These are phyloP conservation scores for Neocrepidodera transversa DNA, from an alignment of 2,888 invertebrate species.

Conservation along the genomic window DNA sequence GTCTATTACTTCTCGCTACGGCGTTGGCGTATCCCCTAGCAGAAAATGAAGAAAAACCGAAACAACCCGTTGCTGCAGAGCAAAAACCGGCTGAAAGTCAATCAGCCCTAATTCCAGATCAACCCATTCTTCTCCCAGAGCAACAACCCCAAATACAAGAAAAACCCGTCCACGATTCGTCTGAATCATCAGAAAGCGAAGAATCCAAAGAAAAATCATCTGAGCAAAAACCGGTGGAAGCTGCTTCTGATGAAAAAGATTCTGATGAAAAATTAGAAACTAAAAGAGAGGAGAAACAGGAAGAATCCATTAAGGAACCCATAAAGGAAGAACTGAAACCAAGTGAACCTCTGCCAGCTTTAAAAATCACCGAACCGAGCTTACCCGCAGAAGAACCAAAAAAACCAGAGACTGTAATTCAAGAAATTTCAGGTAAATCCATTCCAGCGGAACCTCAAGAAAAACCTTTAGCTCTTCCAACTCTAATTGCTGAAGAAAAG, in stretches of 20 bases:
- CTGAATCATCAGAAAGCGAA: conserved; percentile 32
- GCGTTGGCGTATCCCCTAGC: conserved; percentile 69
- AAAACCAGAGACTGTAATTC: conserved; percentile 52
- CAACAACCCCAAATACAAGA: conserved; percentile 50
- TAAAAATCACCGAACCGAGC: conserved; percentile 29
- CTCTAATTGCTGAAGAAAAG: conserved; percentile 50
- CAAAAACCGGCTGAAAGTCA: conserved; percentile 33
- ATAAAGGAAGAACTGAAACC: conserved; percentile 39
- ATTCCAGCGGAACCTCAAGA: conserved; percentile 44
- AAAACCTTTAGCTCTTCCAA: conserved; percentile 59
- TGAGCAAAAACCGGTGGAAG: conserved; percentile 7
- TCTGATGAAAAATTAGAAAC: conserved; percentile 28
- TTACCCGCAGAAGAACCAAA: conserved; percentile 42
- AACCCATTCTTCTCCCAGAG: conserved; percentile 33
- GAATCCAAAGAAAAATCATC: conserved; percentile 26
- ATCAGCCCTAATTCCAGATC: conserved; percentile 41
- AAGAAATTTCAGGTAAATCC: conserved; percentile 56
- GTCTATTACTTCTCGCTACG: conserved; percentile 65
- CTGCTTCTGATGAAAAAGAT: conserved; percentile 18
- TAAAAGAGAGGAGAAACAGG: conserved; percentile 18
- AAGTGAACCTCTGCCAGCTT: conserved; percentile 36
- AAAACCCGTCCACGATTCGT: conserved; percentile 25
- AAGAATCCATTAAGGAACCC: conserved; percentile 37
- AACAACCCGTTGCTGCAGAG: conserved; percentile 47
- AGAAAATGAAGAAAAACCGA: conserved; percentile 57